Conservation (phyloP, 1,140 invertebrate genomes). For the Phymorhynchus buccinoides region DNA sequence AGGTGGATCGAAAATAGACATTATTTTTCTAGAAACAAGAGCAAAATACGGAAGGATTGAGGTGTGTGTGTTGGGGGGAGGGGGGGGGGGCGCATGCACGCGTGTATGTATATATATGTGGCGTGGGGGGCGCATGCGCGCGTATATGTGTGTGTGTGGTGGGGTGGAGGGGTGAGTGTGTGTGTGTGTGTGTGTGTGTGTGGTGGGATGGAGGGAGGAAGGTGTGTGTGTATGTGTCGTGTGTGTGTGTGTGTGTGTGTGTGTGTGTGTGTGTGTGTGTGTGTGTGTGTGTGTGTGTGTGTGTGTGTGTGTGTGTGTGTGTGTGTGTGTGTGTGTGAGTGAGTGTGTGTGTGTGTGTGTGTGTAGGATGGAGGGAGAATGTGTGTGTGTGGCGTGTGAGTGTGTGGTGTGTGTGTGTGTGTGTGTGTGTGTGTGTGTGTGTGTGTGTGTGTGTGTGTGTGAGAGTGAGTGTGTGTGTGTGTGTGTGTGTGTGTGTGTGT, state of each 20-base stretch:
- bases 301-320: constrained; percentile 22
- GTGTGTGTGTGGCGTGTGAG: not conserved
- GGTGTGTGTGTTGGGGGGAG: too few relatives aligned
- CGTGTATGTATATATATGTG: not conserved
- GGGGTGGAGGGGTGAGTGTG: not conserved
- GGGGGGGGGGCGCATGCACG: too few relatives aligned
- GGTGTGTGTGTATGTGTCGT: not conserved
- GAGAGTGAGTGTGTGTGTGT: not conserved
- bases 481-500: not conserved
- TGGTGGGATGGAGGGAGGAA: not conserved
- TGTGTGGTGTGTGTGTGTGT: not conserved
- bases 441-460: not conserved
- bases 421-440: not conserved
- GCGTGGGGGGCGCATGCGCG: not conserved
- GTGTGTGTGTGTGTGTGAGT: constrained; percentile 12
- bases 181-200: not conserved
- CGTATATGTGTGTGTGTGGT: not conserved
- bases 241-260: constrained; percentile 5
- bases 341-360: not conserved
- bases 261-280: not conserved
- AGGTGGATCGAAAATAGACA: too few relatives aligned
- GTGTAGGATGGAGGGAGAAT: not conserved
- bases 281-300: constrained; percentile 13
- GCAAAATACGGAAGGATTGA: too few relatives aligned
- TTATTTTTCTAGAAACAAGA: too few relatives aligned